Evolutionary conservation across 2,113 vertebrate genomes (phyloP).

Genomic region (Eclectus roratus): DNA sequence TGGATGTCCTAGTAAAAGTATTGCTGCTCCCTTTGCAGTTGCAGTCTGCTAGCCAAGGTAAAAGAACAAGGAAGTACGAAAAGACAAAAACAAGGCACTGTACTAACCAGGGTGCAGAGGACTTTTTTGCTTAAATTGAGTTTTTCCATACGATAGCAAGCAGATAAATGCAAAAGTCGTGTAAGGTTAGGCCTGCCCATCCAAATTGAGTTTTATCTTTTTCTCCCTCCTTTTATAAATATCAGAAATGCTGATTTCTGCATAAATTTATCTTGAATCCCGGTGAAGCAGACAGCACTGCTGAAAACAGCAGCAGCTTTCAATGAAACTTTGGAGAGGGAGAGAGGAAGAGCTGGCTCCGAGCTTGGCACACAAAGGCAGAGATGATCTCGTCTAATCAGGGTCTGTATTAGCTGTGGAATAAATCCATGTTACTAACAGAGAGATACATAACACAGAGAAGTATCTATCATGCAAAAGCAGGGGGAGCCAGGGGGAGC

Average conservation of each 20-base stretch:
- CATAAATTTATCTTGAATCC: not conserved
- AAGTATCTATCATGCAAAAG: not conserved
- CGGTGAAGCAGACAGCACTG: not conserved
- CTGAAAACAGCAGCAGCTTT: conserved; percentile 19
- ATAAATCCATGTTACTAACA: not conserved
- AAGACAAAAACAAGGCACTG: not conserved
- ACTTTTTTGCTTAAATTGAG: not conserved
- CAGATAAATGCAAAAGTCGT: not conserved
- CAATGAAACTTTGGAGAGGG: conserved; percentile 8
- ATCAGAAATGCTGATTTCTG: conserved; percentile 6
- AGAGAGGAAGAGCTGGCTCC: not conserved
- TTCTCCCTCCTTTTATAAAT: not conserved
- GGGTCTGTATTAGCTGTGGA: conserved; percentile 3
- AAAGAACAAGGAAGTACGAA: not conserved
- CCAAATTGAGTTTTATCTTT: not conserved
- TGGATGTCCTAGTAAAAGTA: not conserved
- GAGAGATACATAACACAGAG: not conserved
- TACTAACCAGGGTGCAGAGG: not conserved
- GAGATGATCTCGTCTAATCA: conserved; percentile 15
- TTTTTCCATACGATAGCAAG: not conserved
- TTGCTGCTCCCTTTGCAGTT: not conserved
- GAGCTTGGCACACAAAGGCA: not conserved
- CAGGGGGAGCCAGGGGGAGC: fast-evolving
- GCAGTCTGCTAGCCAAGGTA: not conserved
- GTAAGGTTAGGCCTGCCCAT: not conserved